Evolutionary conservation across 2,888 invertebrate genomes (phyloP).

Genomic region (Rutpela maculata): DNA sequence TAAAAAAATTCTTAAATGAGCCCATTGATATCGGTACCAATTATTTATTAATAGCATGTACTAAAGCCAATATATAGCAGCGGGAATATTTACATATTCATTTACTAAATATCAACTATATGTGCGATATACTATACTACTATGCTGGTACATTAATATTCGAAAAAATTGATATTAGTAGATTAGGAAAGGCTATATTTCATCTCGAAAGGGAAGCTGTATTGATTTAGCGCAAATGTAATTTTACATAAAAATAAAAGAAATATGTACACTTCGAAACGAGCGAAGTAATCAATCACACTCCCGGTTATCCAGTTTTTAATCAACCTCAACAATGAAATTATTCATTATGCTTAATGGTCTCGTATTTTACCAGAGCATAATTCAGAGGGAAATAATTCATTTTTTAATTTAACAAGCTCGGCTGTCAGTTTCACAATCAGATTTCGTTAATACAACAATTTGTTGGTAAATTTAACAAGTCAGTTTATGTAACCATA

Average conservation of each 20-base stretch:
- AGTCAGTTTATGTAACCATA: not conserved
- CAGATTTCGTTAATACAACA: not conserved
- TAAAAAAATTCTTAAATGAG: too few relatives aligned
- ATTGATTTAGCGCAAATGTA: not conserved
- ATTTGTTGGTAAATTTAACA: not conserved
- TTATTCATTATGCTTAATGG: not conserved
- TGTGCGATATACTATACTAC: too few relatives aligned
- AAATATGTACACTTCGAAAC: not conserved
- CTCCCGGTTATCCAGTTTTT: slow-evolving; percentile 3
- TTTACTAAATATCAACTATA: too few relatives aligned
- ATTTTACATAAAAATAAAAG: slow-evolving; percentile 1
- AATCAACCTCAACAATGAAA: slow-evolving; percentile 1
- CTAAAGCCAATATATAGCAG: too few relatives aligned
- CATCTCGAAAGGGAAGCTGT: not conserved
- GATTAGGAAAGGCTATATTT: not conserved
- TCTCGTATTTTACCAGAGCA: not conserved
- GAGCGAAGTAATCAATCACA: slow-evolving; percentile 5
- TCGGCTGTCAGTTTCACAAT: not conserved
- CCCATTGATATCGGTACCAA: too few relatives aligned
- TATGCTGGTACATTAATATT: too few relatives aligned
- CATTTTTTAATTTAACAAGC: slow-evolving; percentile 2
- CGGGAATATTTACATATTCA: too few relatives aligned
- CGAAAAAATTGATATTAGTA: too few relatives aligned
- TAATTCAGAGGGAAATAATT: not conserved
- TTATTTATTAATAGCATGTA: too few relatives aligned